Evolutionary conservation across 1,140 invertebrate genomes (phyloP).

Genomic region (Drosophila arawakana): DNA sequence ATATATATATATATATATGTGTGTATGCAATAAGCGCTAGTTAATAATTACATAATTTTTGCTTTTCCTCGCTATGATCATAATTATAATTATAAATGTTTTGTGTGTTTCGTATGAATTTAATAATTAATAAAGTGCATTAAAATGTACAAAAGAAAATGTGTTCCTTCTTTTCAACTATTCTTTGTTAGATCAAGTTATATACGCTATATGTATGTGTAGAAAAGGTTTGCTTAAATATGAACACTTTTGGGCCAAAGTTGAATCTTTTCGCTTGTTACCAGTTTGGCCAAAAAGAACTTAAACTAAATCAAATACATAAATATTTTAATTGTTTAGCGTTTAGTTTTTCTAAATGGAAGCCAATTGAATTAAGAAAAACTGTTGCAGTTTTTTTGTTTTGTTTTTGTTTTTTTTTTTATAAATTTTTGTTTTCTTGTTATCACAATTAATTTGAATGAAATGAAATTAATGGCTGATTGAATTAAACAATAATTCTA

Average conservation of each 20-base stretch:
- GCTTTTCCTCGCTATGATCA: constrained; percentile 37
- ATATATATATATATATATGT: constrained; percentile 28
- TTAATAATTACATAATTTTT: constrained; percentile 50
- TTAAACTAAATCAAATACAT: constrained; percentile 57
- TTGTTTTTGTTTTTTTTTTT: constrained; percentile 34
- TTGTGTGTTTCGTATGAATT: constrained; percentile 36
- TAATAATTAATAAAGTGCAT: constrained; percentile 47
- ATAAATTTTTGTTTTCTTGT: constrained; percentile 43
- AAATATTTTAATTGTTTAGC: constrained; percentile 41
- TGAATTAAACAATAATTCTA: constrained; percentile 25
- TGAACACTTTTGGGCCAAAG: constrained; percentile 61
- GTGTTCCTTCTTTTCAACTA: not conserved
- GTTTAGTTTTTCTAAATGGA: constrained; percentile 67
- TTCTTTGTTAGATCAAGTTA: constrained; percentile 26
- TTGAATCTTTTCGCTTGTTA: not conserved
- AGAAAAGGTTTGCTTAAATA: constrained; percentile 56
- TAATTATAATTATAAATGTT: constrained; percentile 53
- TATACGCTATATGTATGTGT: constrained; percentile 1
- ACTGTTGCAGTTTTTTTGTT: constrained; percentile 61
- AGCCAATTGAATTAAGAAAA: constrained; percentile 61
- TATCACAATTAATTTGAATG: constrained; percentile 70
- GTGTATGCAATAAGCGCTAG: constrained; percentile 58
- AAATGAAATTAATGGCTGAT: constrained; percentile 67
- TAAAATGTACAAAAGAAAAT: constrained; percentile 23
- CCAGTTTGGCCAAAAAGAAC: not conserved